phyloP scores from a whole-genome alignment of 1,140 invertebrate species.

The Trachymyrmex cornetzi region DNA sequence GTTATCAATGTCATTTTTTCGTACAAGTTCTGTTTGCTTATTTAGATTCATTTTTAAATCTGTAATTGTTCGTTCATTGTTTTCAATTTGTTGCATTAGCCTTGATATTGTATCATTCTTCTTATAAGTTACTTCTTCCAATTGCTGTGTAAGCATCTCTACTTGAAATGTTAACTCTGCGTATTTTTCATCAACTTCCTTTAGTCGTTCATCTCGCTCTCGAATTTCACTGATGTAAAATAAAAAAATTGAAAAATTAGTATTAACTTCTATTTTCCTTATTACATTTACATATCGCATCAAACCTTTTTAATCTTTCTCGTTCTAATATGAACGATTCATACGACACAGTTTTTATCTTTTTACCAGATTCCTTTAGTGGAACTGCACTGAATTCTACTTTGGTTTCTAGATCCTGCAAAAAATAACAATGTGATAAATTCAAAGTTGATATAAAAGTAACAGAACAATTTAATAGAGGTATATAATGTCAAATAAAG shows the following conservation, averaged over 20 bases:
- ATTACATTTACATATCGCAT: background rate
- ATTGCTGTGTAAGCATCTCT: constrained; percentile 60
- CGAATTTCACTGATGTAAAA: constrained; percentile 68
- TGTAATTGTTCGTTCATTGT: constrained; percentile 60
- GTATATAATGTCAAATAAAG: constrained; percentile 3
- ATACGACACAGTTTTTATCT: constrained; percentile 31
- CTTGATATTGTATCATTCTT: constrained; percentile 65
- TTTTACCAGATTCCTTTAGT: constrained; percentile 67
- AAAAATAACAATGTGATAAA: constrained; percentile 6
- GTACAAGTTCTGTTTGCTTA: constrained; percentile 71
- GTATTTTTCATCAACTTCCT: constrained; percentile 53
- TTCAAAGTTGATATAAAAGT: constrained; percentile 23
- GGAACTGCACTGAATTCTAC: constrained; percentile 62
- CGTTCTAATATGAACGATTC: constrained; percentile 63
- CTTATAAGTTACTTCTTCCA: constrained; percentile 62
- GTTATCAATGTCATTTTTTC: constrained; percentile 64
- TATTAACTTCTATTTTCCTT: constrained; percentile 19
- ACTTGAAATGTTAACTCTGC: constrained; percentile 49
- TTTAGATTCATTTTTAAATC: constrained; percentile 67
- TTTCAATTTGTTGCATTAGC: constrained; percentile 64
- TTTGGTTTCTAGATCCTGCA: constrained; percentile 71
- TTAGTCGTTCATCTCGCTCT: constrained; percentile 59
- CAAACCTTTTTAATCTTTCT: constrained; percentile 73
- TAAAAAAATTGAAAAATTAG: background rate
- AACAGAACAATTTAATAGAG: background rate